These are phyloP conservation scores for Peromyscus attwateri DNA, from an alignment of 2,797 vertebrate genomes.

Conservation along the genomic window DNA sequence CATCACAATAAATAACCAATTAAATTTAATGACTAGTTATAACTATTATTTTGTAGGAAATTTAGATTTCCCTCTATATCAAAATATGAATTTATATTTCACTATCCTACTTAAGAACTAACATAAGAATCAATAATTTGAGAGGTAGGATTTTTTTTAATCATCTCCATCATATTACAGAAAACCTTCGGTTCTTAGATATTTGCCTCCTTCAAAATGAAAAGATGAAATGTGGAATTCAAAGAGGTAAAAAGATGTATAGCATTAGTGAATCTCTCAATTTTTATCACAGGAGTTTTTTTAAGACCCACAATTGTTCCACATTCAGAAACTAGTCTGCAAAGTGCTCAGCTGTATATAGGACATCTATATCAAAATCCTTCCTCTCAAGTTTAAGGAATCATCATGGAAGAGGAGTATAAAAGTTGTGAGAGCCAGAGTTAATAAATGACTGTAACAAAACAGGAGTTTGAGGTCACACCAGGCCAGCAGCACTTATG, in stretches of 20 bases:
- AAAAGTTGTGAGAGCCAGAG: neutral
- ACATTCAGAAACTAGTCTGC: neutral
- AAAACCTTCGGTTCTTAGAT: neutral
- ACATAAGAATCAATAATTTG: neutral
- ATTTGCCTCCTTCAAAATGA: neutral
- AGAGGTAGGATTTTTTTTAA: neutral
- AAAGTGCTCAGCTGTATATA: neutral
- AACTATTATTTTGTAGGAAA: neutral
- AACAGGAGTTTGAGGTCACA: no score
- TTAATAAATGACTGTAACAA: neutral
- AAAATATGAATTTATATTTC: neutral
- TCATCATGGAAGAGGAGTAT: neutral
- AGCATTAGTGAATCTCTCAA: neutral
- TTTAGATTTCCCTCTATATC: neutral
- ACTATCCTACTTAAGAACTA: neutral
- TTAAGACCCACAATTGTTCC: neutral
- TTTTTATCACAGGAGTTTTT: neutral
- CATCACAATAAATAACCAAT: neutral
- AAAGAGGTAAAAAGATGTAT: neutral
- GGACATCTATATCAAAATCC: neutral
- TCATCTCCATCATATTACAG: neutral
- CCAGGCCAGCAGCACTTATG: no score
- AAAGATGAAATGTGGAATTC: neutral
- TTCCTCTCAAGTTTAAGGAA: neutral
- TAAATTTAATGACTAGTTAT: neutral